phyloP scores from a whole-genome alignment of 2,888 invertebrate genomes.

The Copidosoma aretas region DNA sequence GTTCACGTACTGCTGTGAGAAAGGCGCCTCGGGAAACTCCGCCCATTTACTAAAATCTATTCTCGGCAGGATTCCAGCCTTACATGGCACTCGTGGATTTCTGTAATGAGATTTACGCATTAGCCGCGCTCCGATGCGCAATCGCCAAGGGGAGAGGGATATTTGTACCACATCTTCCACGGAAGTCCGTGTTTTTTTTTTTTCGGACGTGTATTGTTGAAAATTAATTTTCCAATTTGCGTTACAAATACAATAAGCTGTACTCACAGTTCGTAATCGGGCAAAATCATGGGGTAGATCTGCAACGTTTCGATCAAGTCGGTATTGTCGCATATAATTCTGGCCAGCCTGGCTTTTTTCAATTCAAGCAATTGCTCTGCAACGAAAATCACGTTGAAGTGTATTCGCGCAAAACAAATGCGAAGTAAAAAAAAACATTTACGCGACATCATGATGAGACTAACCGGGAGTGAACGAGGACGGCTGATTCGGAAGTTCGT shows the following conservation, averaged over 20 bases:
- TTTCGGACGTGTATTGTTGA: too few relatives aligned
- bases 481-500: slow-evolving; percentile 88
- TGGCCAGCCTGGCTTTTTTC: slow-evolving; percentile 79
- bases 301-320: slow-evolving; percentile 91
- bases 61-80: slow-evolving; percentile 84
- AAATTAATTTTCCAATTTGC: too few relatives aligned
- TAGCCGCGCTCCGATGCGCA: too few relatives aligned
- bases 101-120: slow-evolving; percentile 63
- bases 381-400: background rate
- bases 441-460: background rate
- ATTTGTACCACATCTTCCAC: too few relatives aligned
- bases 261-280: slow-evolving; percentile 88
- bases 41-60: slow-evolving; percentile 92
- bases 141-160: too few relatives aligned
- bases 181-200: too few relatives aligned
- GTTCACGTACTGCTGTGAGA: slow-evolving; percentile 13
- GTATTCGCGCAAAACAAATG: background rate
- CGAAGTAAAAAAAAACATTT: background rate
- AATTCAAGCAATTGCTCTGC: slow-evolving; percentile 83
- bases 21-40: slow-evolving; percentile 67
- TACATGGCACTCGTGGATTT: slow-evolving; percentile 91
- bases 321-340: slow-evolving; percentile 90
- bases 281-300: slow-evolving; percentile 89
- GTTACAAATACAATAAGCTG: background rate
- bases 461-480: slow-evolving; percentile 81